These are phyloP conservation scores for Yponomeuta plumbellus DNA, from an alignment of 2,888 invertebrate genomes.

Conservation along the genomic window DNA sequence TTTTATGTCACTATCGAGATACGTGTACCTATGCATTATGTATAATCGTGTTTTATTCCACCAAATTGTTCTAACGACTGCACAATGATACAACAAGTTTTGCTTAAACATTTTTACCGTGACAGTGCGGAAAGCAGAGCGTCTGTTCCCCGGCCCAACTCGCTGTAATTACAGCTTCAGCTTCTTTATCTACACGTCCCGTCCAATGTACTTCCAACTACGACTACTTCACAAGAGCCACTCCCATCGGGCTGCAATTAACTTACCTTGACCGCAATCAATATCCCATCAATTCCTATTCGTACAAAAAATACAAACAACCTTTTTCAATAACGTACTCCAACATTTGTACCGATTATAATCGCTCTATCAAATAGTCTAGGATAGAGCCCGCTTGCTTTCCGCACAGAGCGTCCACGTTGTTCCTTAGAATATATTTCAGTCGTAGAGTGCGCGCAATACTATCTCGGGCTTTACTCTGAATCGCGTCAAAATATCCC, in stretches of 20 bases:
- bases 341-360: not conserved
- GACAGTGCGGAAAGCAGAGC: not conserved
- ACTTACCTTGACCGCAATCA: not conserved
- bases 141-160: not conserved
- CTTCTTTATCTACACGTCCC: not conserved
- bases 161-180: not conserved
- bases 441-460: not conserved
- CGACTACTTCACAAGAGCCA: not conserved
- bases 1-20: constrained; percentile 41
- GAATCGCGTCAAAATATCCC: not conserved
- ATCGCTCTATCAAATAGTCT: not conserved
- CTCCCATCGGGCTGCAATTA: not conserved
- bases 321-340: not conserved
- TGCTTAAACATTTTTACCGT: not conserved
- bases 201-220: not conserved
- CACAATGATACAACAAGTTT: not conserved
- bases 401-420: not conserved
- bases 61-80: not conserved
- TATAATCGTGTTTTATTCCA: not conserved
- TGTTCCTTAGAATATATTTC: constrained; percentile 1
- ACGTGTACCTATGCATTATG: constrained; percentile 21
- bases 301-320: not conserved
- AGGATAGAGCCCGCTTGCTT: not conserved
- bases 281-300: not conserved
- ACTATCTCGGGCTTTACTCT: not conserved